Evolutionary conservation across 2,888 invertebrate species (phyloP), one percentile per base, ranked within the genome.

Genomic region (Rhogogaster chlorosoma): DNA sequence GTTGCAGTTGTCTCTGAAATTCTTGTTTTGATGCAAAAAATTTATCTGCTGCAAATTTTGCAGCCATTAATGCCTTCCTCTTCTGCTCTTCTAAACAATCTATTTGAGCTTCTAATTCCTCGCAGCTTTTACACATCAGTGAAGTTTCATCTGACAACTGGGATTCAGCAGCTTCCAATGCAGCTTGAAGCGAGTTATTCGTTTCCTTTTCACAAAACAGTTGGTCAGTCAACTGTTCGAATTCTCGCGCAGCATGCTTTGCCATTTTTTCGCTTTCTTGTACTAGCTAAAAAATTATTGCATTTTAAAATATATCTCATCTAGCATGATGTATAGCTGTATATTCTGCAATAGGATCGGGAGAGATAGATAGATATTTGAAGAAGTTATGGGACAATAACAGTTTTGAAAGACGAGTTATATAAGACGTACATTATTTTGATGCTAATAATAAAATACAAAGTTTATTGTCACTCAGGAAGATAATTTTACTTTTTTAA

Each of bases 201-300:
- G 83, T 88, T 85, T 89, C 86, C 78, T 87, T 89, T 61, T 89
- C 88, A 57, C 85, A 86, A 42, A 87, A 87, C 38, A 91, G 71
- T 86, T 91, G 88, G 26, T 88, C 87, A 71, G 89, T 88, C 22
- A 91, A 85, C 49, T 87, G 85, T 82, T 90, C 88, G 49, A 91
- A 90, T 86, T 91, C 91, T 32, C 86, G 82, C n/a, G 91, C 89
- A 36, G 89, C 89, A 88, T 91, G 88, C 49, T 88, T 85, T 2
- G 88, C 89, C 87, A 90, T 89, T 73, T 80, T 86, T 85, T 90
- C 88, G 77, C 91, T 91, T 32, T 91, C 88, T 70, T 89, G 88
- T 57, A 91, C 82, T 38, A 91, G 87, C 91, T 91, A 70, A 32
- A 84, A 87, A 53, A 80, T 78, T 71, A 53, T 57, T 18, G 2